A percentile compares a stretch with the other conserved stretches of the same genome.
These are phyloP conservation scores for Antedon mediterranea DNA, from an alignment of 53 echinoderm and acorn worm genomes.

Conservation along the genomic window DNA sequence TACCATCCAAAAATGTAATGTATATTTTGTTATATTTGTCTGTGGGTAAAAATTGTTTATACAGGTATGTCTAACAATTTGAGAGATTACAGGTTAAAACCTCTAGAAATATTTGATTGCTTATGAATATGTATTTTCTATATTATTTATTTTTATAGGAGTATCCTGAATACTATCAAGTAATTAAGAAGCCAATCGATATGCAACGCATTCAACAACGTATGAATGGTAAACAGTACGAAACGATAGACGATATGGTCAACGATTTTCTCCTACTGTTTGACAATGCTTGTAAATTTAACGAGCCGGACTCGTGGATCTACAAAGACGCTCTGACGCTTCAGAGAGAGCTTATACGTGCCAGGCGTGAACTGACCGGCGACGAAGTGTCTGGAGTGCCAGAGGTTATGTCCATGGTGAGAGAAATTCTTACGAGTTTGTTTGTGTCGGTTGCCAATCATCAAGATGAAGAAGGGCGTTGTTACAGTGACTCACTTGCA, in stretches of 20 bases:
- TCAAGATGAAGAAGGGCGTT: conserved; percentile 92
- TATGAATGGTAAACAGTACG: conserved; percentile 60
- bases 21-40: too few species aligned
- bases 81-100: too few species aligned
- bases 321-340: conserved; percentile 96
- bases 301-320: conserved; percentile 92
- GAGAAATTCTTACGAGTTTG: conserved; percentile 89
- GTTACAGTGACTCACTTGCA: conserved; percentile 84
- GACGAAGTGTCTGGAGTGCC: conserved; percentile 93
- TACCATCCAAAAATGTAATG: conserved; percentile 91
- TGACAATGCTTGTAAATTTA: conserved; percentile 99
- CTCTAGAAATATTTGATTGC: too few species aligned
- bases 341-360: conserved; percentile 77
- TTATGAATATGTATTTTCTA: too few species aligned
- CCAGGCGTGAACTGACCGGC: conserved; percentile 78
- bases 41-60: too few species aligned
- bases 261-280: conserved; percentile 96
- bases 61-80: too few species aligned
- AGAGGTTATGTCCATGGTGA: conserved; percentile 67
- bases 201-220: conserved; percentile 91
- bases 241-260: conserved; percentile 91
- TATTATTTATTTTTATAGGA: conserved; percentile 59
- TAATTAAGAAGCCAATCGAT: conserved; percentile 94
- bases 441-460: conserved; percentile 91
- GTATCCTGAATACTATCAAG: conserved; percentile 96